These are phyloP conservation scores for Epinephelus moara DNA, from an alignment of 2,113 vertebrate genomes.

Conservation along the genomic window DNA sequence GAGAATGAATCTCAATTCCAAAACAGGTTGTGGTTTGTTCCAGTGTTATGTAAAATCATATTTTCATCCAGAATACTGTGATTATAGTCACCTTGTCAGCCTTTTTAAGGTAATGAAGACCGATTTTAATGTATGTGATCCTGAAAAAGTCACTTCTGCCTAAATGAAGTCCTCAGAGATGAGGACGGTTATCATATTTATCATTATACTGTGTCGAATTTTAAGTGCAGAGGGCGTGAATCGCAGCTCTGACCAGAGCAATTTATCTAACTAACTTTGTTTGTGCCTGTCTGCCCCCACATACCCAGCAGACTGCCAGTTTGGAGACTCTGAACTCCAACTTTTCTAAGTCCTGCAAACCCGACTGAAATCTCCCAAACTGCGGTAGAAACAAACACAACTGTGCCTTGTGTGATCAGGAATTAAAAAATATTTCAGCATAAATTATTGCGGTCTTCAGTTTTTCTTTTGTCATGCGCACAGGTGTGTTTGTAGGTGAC, in stretches of 20 bases:
- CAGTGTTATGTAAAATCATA: neutral
- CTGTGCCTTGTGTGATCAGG: constrained; percentile 49
- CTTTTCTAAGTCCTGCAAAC: constrained; percentile 32
- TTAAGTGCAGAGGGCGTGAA: neutral
- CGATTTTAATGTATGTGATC: neutral
- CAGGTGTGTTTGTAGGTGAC: constrained; percentile 46
- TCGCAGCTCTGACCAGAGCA: constrained; percentile 12
- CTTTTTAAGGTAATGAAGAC: neutral
- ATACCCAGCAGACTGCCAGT: constrained; percentile 30
- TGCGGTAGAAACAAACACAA: constrained; percentile 51
- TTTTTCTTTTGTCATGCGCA: constrained; percentile 2
- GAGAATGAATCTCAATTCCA: neutral
- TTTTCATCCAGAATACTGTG: neutral
- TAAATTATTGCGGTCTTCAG: neutral
- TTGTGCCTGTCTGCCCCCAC: constrained; percentile 35
- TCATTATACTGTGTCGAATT: constrained; percentile 22
- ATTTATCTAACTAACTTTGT: constrained; percentile 47
- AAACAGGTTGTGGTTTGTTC: neutral
- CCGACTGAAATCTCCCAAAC: constrained; percentile 28
- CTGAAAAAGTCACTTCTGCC: neutral
- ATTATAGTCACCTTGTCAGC: neutral
- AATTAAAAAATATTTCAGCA: constrained; percentile 53
- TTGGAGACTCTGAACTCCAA: constrained; percentile 19
- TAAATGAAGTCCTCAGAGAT: neutral
- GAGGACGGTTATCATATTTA: constrained; percentile 18